Conservation (phyloP, 1,140 invertebrate genomes). For the Aricia agestis region DNA sequence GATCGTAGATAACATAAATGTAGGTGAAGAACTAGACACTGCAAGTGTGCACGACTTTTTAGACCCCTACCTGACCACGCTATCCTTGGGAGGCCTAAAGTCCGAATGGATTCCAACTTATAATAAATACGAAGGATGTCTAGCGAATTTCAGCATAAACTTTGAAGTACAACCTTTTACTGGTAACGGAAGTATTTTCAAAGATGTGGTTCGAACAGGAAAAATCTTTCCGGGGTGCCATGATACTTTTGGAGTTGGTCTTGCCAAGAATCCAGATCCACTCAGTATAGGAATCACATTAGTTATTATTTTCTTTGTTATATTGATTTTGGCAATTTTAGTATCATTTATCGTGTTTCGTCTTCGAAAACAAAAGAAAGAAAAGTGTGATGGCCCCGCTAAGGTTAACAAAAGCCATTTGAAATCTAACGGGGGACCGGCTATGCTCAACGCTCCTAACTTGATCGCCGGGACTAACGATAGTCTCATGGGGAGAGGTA, state of each 20-base stretch:
- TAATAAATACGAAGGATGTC: constrained; percentile 88
- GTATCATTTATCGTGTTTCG: constrained; percentile 93
- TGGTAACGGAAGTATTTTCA: constrained; percentile 88
- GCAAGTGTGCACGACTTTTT: constrained; percentile 92
- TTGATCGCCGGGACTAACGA: constrained; percentile 77
- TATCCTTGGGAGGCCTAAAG: constrained; percentile 86
- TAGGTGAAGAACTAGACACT: constrained; percentile 89
- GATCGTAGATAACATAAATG: constrained; percentile 81
- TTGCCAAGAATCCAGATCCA: constrained; percentile 87
- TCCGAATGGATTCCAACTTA: constrained; percentile 77
- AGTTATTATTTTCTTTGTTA: constrained; percentile 95
- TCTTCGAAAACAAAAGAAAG: constrained; percentile 88
- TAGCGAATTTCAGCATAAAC: constrained; percentile 93
- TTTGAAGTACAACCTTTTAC: constrained; percentile 92
- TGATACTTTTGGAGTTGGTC: constrained; percentile 83
- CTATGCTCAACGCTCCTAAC: constrained; percentile 75
- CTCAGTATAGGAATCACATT: constrained; percentile 93
- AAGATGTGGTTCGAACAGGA: constrained; percentile 81
- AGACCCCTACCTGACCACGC: constrained; percentile 89
- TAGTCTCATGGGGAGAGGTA: constrained; percentile 75
- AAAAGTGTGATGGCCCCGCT: constrained; percentile 81
- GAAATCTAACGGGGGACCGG: constrained; percentile 80
- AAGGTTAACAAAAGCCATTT: constrained; percentile 78
- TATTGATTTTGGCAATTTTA: constrained; percentile 90
- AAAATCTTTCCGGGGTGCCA: constrained; percentile 83